phyloP scores from a whole-genome alignment of 2,888 invertebrate species.

The Cabera pusaria region DNA sequence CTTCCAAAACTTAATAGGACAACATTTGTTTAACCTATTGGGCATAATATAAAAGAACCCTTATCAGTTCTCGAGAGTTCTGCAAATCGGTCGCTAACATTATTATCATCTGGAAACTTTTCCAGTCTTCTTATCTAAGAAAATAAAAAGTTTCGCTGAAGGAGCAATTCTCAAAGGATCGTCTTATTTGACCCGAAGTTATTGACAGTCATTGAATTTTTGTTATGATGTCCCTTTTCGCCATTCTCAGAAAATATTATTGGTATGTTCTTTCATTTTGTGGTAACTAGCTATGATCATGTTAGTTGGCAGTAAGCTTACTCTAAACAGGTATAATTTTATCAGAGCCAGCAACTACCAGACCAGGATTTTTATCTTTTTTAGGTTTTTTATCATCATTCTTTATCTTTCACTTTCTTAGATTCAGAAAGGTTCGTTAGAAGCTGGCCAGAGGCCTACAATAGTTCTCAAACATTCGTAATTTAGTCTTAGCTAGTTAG shows the following conservation, averaged over 20 bases:
- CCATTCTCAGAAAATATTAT: conserved; percentile 19
- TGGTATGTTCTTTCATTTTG: conserved; percentile 3
- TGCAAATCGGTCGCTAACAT: conserved; percentile 21
- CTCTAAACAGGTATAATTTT: no score
- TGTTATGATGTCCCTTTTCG: conserved; percentile 26
- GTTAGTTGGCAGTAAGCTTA: conserved; percentile 2
- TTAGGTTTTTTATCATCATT: no score
- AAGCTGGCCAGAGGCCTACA: no score
- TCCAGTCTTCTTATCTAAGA: conserved; percentile 14
- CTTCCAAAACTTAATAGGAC: no score
- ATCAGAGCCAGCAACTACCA: no score
- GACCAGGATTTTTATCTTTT: no score
- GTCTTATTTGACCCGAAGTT: conserved; percentile 30
- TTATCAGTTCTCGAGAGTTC: conserved; percentile 1
- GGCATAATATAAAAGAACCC: conserved; percentile 6
- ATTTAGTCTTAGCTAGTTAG: no score
- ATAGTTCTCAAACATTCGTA: no score
- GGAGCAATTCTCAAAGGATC: conserved; percentile 29
- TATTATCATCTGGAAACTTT: conserved; percentile 24
- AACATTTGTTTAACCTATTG: no score
- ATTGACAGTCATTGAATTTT: conserved; percentile 28
- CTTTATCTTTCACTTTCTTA: no score
- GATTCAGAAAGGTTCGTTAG: no score
- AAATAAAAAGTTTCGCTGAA: conserved; percentile 23
- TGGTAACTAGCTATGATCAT: conserved; percentile 1